Evolutionary conservation across 2,888 invertebrate genomes (phyloP), one percentile per base, ranked within the genome.

Genomic region (Syrista parreyssii): DNA sequence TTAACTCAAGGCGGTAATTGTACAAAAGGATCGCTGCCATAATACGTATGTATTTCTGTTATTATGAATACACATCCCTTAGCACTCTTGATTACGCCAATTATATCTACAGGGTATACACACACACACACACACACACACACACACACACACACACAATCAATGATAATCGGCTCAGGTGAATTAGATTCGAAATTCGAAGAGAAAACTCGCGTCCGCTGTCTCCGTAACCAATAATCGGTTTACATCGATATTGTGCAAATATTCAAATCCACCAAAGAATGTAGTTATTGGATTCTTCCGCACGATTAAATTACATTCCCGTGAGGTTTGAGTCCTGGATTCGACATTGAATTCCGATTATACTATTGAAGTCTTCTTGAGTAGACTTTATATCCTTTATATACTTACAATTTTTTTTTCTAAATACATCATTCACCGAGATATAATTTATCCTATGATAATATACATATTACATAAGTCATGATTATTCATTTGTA

Each of bases 251-350:
- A 77, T 82, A 85, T 86, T 85, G 86, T 85, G 86, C 82, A 85
- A 84, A 88, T 85, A 84, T 80, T 83, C 82, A 82, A 76, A 79
- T 83, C 81, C 79, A 84, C 81, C 74, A 78, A 85, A 88, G 89
- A 90, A 90, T 90, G 87, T 86, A 86, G 87, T 88, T 90, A 89
- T 90, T 90, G 89, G 87, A 89, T 89, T 90, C 89, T 85, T 77
- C 77, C 71, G 81, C 78, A 75, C 84, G 87, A 88, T 88, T 86
- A 87, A 89, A 90, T 90, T 89, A 87, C 89, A 90, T 90, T 90
- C 89, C 87, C 77, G 81, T 73, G 83, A 82, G 81, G 81, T 83
- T 83, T 82, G 79, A 80, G 82, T 78, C 81, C 82, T 87, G 83
- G 84, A 85, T 87, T 88, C 87, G 85, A 87, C 87, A 88, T 86